Percentiles rank a stretch among this genome's conserved stretches.
phyloP scores from a whole-genome alignment of 2,113 vertebrate species.

The Microcebus lehilahytsara region DNA sequence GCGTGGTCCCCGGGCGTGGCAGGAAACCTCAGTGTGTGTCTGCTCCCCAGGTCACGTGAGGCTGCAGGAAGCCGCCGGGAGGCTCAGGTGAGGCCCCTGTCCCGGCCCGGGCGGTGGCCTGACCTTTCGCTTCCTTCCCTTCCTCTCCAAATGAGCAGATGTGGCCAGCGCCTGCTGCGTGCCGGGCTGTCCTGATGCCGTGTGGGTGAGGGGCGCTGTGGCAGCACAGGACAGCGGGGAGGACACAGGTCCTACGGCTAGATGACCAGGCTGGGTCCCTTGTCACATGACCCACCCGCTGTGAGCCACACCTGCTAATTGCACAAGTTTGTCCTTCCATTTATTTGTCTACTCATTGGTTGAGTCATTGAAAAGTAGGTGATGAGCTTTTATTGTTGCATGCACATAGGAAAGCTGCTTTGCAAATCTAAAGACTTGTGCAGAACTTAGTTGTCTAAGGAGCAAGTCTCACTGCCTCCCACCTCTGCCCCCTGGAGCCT shows the following conservation, averaged over 20 bases:
- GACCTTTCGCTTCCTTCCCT: not conserved
- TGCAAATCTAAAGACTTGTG: not conserved
- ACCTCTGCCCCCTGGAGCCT: too few species aligned
- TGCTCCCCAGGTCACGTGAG: not conserved
- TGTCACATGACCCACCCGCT: not conserved
- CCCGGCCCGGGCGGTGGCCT: fast-evolving
- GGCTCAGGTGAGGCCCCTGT: not conserved
- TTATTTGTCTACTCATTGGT: not conserved
- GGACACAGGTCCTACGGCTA: not conserved
- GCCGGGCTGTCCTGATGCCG: not conserved
- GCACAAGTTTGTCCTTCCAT: fast-evolving
- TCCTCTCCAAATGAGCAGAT: fast-evolving
- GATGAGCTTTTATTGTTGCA: not conserved
- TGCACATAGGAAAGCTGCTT: not conserved
- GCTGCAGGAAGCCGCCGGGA: not conserved
- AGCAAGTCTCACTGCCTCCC: not conserved
- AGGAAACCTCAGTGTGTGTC: not conserved
- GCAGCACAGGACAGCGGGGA: too few species aligned
- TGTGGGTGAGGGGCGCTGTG: not conserved
- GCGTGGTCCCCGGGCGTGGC: not conserved
- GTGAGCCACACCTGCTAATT: not conserved
- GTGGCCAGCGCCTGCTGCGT: fast-evolving
- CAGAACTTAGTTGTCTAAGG: not conserved
- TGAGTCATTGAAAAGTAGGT: not conserved
- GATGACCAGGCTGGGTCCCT: not conserved